Evolutionary conservation across 2,888 invertebrate species (phyloP), one percentile per base, ranked within the genome.

Genomic region (Camponotus fellah): DNA sequence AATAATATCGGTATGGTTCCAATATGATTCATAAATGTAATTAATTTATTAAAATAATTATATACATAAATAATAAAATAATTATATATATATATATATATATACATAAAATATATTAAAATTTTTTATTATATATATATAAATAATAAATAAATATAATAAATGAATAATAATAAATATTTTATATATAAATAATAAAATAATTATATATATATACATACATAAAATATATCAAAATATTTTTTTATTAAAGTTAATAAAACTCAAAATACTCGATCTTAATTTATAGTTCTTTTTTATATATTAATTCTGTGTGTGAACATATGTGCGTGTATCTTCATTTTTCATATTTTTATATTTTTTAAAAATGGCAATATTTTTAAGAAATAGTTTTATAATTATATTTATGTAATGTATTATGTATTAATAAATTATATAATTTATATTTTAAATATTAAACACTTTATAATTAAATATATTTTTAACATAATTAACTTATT

Each of bases 1-100:
- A 99, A 99, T 94, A 96, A 97, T 94, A 98, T 98, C 93, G 97
- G 98, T 98, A 96, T 96, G 95, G 93, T 64, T 17, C 21, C 3
- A 37, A 64, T 17, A 56, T 0, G n/a, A 21, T 65, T 40, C 1
- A 37, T 49, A 65, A 26, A 37, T 4, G 3, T 32, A 14, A 62
- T 32, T 32, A 12, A 21, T 26, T 32, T 10, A n/a, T n/a, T 37
- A 17, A 34, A 60, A 5, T 14, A 8, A 62, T 58, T 34, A 17
- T 49, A 0, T 17, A 49, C 17, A 62, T 26, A 26, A 1, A 26
- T 26, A 26, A 26, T 26, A 26, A n/a, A n/a, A n/a, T n/a, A n/a
- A n/a, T n/a, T 26, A 26, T 26, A 26, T 26, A 26, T 26, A 26
- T 26, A 26, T 26, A 26, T 26, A 26, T 26, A 26, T 26, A 26